These are phyloP conservation scores for Acrocephalus arundinaceus DNA, from an alignment of 2,113 vertebrate genomes.

Conservation along the genomic window DNA sequence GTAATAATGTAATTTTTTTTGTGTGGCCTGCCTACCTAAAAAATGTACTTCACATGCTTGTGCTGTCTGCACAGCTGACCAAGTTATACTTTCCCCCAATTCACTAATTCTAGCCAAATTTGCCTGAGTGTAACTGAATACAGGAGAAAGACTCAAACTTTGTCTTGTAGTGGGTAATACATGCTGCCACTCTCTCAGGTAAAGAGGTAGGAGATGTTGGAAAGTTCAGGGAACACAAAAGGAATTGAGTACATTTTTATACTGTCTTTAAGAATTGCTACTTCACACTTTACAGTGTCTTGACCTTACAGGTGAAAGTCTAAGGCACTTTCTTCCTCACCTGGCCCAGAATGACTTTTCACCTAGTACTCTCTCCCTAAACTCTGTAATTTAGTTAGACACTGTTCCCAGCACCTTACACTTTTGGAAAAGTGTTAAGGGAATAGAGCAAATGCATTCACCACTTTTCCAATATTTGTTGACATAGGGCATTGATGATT, in stretches of 20 bases:
- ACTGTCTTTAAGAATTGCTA: not conserved
- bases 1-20: not conserved
- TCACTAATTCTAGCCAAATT: not conserved
- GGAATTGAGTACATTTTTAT: not conserved
- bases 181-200: not conserved
- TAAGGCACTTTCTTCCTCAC: not conserved
- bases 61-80: not conserved
- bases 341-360: not conserved
- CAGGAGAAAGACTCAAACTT: not conserved
- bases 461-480: conserved; percentile 23
- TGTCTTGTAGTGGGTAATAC: not conserved
- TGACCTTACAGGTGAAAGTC: not conserved
- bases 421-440: not conserved
- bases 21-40: not conserved
- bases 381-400: not conserved
- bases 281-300: not conserved
- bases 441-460: not conserved
- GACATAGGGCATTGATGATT: conserved; percentile 19
- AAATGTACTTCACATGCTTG: not conserved
- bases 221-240: not conserved
- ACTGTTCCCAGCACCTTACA: not conserved
- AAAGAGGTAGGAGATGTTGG: not conserved
- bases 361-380: not conserved
- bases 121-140: not conserved
- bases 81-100: not conserved